Percentiles rank a stretch among this genome's conserved stretches.
These are phyloP conservation scores for Agonopterix subpropinquella DNA, from an alignment of 2,888 invertebrate species.

Conservation along the genomic window DNA sequence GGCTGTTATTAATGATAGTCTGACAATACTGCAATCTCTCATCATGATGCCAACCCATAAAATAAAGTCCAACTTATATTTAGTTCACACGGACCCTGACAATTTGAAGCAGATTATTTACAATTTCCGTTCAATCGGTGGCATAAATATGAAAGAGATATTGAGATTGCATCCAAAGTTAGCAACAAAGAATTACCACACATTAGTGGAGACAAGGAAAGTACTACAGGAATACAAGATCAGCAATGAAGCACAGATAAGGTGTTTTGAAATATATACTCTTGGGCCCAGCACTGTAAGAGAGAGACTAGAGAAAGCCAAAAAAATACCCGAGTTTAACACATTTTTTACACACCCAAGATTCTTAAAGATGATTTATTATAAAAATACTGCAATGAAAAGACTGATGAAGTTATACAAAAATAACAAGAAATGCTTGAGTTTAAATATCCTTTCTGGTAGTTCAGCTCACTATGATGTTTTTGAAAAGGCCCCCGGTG, in stretches of 20 bases:
- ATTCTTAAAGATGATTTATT: constrained; percentile 61
- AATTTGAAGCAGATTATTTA: constrained; percentile 54
- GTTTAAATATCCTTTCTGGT: constrained; percentile 61
- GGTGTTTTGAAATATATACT: constrained; percentile 62
- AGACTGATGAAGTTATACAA: constrained; percentile 45
- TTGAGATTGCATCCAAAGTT: constrained; percentile 59
- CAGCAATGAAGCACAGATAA: constrained; percentile 55
- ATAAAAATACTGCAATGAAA: constrained; percentile 52
- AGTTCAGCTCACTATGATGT: constrained; percentile 49
- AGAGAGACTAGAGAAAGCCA: constrained; percentile 50
- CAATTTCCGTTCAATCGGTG: constrained; percentile 48
- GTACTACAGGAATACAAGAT: constrained; percentile 52
- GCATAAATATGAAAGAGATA: constrained; percentile 61
- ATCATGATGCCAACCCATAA: constrained; percentile 50
- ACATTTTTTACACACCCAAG: constrained; percentile 55
- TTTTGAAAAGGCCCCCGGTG: constrained; percentile 63
- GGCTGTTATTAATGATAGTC: constrained; percentile 48
- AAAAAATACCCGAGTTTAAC: constrained; percentile 53
- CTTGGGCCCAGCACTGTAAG: constrained; percentile 50
- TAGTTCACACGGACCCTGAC: constrained; percentile 58
- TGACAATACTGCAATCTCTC: constrained; percentile 47
- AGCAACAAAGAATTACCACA: constrained; percentile 43
- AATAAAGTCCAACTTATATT: constrained; percentile 60
- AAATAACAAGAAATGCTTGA: constrained; percentile 59
- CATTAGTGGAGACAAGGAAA: constrained; percentile 43